These are phyloP conservation scores for Dysmachus trigonus DNA, from an alignment of 2,888 invertebrate species.

Conservation along the genomic window DNA sequence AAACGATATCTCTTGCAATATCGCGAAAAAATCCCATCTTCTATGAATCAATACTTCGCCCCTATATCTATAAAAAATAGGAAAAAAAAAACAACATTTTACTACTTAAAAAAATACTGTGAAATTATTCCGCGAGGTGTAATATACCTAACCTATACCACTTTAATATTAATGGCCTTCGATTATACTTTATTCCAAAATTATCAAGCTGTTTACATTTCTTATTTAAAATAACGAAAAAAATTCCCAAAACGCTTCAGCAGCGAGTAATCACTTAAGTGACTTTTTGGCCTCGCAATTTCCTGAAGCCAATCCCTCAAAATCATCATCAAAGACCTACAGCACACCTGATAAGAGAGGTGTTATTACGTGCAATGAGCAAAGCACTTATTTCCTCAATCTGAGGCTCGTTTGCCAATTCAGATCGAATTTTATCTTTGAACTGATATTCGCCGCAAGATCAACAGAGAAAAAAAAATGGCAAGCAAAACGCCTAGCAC, in stretches of 20 bases:
- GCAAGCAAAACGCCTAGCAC: too few species aligned
- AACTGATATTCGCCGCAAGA: not conserved
- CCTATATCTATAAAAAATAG: too few species aligned
- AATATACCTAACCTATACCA: not conserved
- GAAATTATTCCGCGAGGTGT: too few species aligned
- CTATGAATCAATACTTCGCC: too few species aligned
- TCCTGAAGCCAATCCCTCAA: not conserved
- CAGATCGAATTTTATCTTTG: constrained; percentile 17
- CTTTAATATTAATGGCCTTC: not conserved
- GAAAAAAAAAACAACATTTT: not conserved
- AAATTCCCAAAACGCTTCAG: not conserved
- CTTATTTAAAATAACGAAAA: not conserved
- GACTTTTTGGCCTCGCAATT: not conserved
- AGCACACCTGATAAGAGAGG: not conserved
- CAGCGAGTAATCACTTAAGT: not conserved
- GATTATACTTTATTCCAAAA: not conserved
- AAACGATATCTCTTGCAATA: too few species aligned
- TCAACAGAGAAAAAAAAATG: not conserved
- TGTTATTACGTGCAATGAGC: not conserved
- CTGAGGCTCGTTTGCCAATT: not conserved
- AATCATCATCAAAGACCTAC: not conserved
- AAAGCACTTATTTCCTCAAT: not conserved
- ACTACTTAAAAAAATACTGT: not conserved
- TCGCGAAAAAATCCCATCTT: too few species aligned
- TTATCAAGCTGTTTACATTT: not conserved